These are phyloP conservation scores for Pseudanteris insignis DNA, from an alignment of 2,888 invertebrate species.

Conservation along the genomic window DNA sequence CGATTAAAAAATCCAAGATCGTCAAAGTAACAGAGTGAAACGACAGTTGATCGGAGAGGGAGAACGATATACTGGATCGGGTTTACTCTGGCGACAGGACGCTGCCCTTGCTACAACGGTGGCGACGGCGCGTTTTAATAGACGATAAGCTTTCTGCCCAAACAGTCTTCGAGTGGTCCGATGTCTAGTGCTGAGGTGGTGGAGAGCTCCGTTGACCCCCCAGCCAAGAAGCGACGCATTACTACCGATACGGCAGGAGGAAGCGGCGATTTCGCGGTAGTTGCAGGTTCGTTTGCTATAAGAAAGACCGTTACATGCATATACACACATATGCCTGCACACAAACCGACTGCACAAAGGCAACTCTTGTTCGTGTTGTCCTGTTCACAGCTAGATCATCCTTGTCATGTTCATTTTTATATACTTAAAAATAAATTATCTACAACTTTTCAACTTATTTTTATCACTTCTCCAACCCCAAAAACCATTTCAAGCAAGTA, in stretches of 20 bases:
- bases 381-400: neutral
- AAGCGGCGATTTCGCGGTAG: constrained; percentile 60
- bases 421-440: no score
- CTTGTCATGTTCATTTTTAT: no score
- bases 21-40: neutral
- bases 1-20: neutral
- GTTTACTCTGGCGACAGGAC: constrained; percentile 4
- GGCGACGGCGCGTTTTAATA: constrained; percentile 16
- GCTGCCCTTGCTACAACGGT: constrained; percentile 19
- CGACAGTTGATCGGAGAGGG: neutral
- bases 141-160: constrained; percentile 33
- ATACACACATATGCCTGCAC: neutral
- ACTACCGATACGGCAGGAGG: constrained; percentile 69
- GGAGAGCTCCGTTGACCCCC: constrained; percentile 92
- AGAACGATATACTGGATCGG: neutral
- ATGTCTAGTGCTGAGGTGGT: constrained; percentile 94
- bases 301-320: no score
- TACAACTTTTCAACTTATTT: no score
- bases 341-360: neutral
- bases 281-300: constrained; percentile 44
- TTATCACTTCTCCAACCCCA: no score
- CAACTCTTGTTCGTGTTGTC: neutral
- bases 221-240: constrained; percentile 86
- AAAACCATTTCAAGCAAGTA: no score
- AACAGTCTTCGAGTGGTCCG: constrained; percentile 72